These are phyloP conservation scores for Pristionchus mayeri DNA, from an alignment of 2,888 invertebrate genomes.

Conservation along the genomic window DNA sequence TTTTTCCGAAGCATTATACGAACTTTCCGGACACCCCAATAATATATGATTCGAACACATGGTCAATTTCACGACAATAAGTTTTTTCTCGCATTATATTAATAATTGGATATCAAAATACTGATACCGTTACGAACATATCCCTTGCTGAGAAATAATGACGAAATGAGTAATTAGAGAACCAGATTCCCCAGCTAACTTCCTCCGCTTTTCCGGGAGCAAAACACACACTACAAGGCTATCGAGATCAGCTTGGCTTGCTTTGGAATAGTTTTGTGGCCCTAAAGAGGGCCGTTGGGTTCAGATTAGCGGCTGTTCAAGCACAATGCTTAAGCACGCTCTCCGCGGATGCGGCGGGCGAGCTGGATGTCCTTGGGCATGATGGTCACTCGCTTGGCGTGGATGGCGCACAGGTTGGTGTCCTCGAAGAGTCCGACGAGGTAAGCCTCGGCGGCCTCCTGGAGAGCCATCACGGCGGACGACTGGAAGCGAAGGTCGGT, in stretches of 20 bases:
- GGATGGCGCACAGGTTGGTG: constrained; percentile 96
- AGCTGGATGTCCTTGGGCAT: constrained; percentile 84
- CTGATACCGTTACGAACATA: too few species aligned
- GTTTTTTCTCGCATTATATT: too few species aligned
- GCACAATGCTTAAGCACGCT: constrained; percentile 76
- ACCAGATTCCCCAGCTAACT: too few species aligned
- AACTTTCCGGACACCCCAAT: too few species aligned
- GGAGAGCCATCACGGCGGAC: constrained; percentile 63
- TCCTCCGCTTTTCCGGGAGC: too few species aligned
- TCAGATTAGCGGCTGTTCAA: constrained; percentile 49
- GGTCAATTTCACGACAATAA: too few species aligned
- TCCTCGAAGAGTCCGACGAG: constrained; percentile 95
- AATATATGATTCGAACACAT: not conserved
- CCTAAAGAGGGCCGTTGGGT: constrained; percentile 69
- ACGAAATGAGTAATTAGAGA: too few species aligned
- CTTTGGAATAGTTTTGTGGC: constrained; percentile 54
- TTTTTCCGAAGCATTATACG: too few species aligned
- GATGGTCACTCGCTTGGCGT: constrained; percentile 95
- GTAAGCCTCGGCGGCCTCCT: constrained; percentile 83
- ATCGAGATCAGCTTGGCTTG: too few species aligned
- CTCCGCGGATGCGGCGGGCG: constrained; percentile 81
- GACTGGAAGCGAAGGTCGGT: constrained; percentile 70
- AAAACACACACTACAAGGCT: too few species aligned
- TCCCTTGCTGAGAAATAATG: too few species aligned
- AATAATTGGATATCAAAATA: too few species aligned